Evolutionary conservation across 1,140 invertebrate species (phyloP), one percentile per base, ranked within the genome.

Genomic region (Drosophila pruinosa): DNA sequence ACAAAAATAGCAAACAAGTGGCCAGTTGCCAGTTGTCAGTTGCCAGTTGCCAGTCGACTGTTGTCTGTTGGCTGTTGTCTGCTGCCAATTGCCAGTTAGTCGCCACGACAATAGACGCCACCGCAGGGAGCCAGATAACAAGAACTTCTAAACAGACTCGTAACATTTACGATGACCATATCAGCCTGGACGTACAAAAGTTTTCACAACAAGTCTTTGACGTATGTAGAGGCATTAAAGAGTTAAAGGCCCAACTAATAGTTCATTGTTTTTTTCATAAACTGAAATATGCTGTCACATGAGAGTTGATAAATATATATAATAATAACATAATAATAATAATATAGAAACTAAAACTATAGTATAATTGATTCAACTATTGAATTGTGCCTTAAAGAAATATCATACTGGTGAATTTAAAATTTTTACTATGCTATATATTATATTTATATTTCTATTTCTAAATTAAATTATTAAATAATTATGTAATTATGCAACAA

Each of bases 1-100:
- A 39, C 63, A 52, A 41, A 59, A 19, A 41, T 53, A 15, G 53
- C 43, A 36, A 47, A 61, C 43, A 61, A 61, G 43, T 61, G 57
- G 54, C 53, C 64, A 22, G 14, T 39, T 31, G 54, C 8, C 63
- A 50, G 63, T 41, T 52, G 22, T n/a, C 45, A 15, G 28, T 65
- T 64, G 38, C 24, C 48, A 62, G 59, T 57, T 65, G 43, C 26
- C 38, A 22, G 26, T 31, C 45, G 56, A 21, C 47, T 50, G 58
- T 57, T 58, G 43, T n/a, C 38, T 10, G 56, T 31, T 41, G 56
- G 12, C 24, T 17, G 38, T 57, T 57, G 54, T 24, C 43, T 24
- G 15, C 5, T 47, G 43, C 26, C 47, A 50, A 14, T 34, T 41
- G 56, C 56, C 52, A 47, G 14, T 36, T 8, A 36, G 10, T 53